Evolutionary conservation across 2,113 vertebrate genomes (phyloP), one percentile per base, ranked within the genome.

Genomic region (Sprattus sprattus): DNA sequence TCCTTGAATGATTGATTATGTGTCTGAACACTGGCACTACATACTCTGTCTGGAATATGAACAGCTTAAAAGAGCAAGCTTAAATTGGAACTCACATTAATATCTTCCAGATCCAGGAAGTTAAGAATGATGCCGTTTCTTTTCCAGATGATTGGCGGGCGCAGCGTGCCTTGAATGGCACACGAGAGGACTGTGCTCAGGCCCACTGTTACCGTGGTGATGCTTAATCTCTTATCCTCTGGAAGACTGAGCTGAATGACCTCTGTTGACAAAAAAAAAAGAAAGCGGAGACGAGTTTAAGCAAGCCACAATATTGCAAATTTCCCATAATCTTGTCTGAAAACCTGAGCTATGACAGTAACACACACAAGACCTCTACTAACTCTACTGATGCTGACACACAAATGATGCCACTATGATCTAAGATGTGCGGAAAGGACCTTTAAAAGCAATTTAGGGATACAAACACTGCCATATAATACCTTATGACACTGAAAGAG

Each of bases 121-220:
- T 99, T 98, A 83, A 99, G 93, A 78, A 95, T 87, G 84, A 99
- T 88, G 39, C 97, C 96, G 0, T 99, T 98, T 89, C 97, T 97
- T 83, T 96, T 98, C 98, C 98, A 99, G 89, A 99, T 89, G 92
- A 99, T 95, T 1, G 97, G 97, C 0, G 97, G 98, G 0, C 96
- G 94, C 92, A 98, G 94, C 0, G 94, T 95, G 67, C 98, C 98
- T 0, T 82, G 96, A 88, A 99, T 94, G 83, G 95, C 91, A 0
- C 98, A 99, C 0, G 96, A 97, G 82, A 99, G 95, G 0, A 99
- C 95, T 0, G 96, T 93, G 82, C 98, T 99, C 46, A 99, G 94
- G 4, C 98, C 98, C 1, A 99, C 98, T 0, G 97, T 99, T 87
- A 99, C 95, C 0, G 96, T 97, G 90, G 94, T 95, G 80, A 97